Evolutionary conservation across 92 coral and sea anemone species (phyloP).

Genomic region (Galaxea fascicularis): DNA sequence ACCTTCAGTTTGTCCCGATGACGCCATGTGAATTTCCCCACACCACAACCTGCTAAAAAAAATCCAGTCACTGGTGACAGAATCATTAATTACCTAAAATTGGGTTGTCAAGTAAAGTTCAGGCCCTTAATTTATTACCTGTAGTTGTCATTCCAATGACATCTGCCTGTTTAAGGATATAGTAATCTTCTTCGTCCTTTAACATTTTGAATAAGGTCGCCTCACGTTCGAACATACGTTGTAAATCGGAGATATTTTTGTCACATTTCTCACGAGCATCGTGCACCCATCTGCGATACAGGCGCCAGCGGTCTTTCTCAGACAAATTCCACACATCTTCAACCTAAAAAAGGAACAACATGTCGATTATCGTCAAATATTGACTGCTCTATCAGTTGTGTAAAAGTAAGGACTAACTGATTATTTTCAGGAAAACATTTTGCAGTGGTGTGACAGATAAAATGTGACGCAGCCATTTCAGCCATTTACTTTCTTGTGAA

Average conservation of each 20-base stretch:
- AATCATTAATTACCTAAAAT: too few species aligned
- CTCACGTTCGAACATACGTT: neutral
- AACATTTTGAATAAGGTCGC: slow-evolving; percentile 19
- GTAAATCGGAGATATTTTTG: slow-evolving; percentile 10
- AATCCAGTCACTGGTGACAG: too few species aligned
- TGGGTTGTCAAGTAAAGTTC: too few species aligned
- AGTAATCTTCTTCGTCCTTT: slow-evolving; percentile 32
- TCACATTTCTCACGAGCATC: slow-evolving; percentile 23
- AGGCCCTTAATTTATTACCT: slow-evolving; percentile 36
- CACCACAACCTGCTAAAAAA: too few species aligned
- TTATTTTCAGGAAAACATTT: too few species aligned
- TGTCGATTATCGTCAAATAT: neutral
- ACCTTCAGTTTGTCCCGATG: too few species aligned
- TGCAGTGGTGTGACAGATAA: too few species aligned
- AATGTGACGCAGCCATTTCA: too few species aligned
- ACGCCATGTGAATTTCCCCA: too few species aligned
- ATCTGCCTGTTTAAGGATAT: slow-evolving; percentile 59
- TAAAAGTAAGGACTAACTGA: too few species aligned
- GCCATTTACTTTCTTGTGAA: too few species aligned
- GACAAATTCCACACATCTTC: slow-evolving; percentile 55
- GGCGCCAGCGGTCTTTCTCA: slow-evolving; percentile 63
- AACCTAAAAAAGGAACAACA: neutral
- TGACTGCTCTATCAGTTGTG: neutral
- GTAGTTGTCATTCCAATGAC: slow-evolving; percentile 81
- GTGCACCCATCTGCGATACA: slow-evolving; percentile 68